A percentile compares a stretch with the other conserved stretches of the same genome.
Conservation (phyloP, 2,888 invertebrate genomes). For the Caenorhabditis sp. region DNA sequence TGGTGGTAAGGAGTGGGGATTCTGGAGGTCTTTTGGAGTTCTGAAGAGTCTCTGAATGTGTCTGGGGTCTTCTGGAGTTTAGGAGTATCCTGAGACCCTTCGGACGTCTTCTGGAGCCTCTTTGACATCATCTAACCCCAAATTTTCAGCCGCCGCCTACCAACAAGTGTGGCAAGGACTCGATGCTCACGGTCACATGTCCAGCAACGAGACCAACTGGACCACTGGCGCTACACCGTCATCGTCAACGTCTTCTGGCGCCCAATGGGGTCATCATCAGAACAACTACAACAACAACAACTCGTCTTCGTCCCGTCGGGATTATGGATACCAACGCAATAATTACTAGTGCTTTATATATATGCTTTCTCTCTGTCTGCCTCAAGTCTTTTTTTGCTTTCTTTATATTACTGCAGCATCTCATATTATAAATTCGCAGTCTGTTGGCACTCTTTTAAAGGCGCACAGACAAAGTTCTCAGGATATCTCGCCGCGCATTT, state of each 20-base stretch:
- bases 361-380: neutral
- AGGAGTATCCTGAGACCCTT: neutral
- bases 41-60: too few relatives aligned
- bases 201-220: constrained; percentile 32
- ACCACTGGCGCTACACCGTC: constrained; percentile 19
- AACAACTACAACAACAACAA: neutral
- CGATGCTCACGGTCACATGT: constrained; percentile 20
- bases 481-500: too few relatives aligned
- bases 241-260: constrained; percentile 13
- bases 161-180: constrained; percentile 46
- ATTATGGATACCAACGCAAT: constrained; percentile 18
- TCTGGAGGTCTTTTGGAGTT: neutral
- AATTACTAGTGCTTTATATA: constrained; percentile 13
- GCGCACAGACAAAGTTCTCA: too few relatives aligned
- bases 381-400: neutral
- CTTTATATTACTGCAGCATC: neutral
- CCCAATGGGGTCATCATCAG: neutral
- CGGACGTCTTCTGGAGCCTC: neutral
- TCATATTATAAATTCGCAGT: too few relatives aligned
- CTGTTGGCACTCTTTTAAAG: too few relatives aligned
- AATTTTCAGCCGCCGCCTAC: neutral
- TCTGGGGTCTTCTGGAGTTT: constrained; percentile 1
- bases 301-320: constrained; percentile 6
- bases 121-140: neutral
- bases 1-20: neutral